A percentile compares a stretch with the other conserved stretches of the same genome.
These are phyloP conservation scores for Podotricha telesiphe DNA, from an alignment of 2,888 invertebrate species.

Conservation along the genomic window DNA sequence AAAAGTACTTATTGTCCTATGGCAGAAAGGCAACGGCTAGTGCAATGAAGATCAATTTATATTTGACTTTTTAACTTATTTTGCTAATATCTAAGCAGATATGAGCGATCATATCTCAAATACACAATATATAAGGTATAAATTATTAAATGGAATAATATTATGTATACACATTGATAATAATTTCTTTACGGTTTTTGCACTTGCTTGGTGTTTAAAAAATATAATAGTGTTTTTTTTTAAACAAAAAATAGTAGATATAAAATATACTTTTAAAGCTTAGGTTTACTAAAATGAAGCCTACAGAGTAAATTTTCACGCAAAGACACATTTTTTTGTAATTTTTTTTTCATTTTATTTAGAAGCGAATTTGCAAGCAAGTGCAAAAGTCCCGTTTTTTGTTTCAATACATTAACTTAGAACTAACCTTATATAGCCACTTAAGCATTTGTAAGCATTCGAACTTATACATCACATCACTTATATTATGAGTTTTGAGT, in stretches of 20 bases:
- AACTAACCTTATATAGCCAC: conserved; percentile 71
- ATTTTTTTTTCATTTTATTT: conserved; percentile 24
- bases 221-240: conserved; percentile 6
- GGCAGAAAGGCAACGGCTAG: conserved; percentile 45
- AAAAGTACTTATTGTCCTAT: conserved; percentile 46
- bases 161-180: conserved; percentile 67
- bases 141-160: conserved; percentile 61
- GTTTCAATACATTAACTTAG: conserved; percentile 67
- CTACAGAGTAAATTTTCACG: conserved; percentile 17
- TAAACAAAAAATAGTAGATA: neutral
- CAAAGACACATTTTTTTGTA: conserved; percentile 13
- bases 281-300: conserved; percentile 4
- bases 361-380: conserved; percentile 38
- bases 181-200: conserved; percentile 52
- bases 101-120: conserved; percentile 60
- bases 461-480: conserved; percentile 63
- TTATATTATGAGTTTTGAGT: conserved; percentile 62
- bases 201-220: conserved; percentile 46
- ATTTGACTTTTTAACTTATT: conserved; percentile 43
- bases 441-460: conserved; percentile 74
- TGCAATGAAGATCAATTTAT: conserved; percentile 39
- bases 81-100: conserved; percentile 73
- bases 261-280: conserved; percentile 21
- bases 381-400: conserved; percentile 47
- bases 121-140: conserved; percentile 50